Evolutionary conservation across 2,888 invertebrate species (phyloP).

Genomic region (Noctua pronuba): DNA sequence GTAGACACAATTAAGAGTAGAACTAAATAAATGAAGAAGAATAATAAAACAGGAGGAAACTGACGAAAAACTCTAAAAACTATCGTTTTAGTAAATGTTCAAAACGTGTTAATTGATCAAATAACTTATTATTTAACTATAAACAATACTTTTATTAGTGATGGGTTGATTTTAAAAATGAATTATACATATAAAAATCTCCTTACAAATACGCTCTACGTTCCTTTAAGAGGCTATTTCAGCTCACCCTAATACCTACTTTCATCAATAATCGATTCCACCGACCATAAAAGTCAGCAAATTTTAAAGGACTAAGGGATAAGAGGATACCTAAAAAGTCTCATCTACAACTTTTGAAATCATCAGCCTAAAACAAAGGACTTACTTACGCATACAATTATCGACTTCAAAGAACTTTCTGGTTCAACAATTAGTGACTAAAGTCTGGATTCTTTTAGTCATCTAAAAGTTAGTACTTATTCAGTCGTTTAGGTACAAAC

Average conservation of each 20-base stretch:
- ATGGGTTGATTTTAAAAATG: background rate
- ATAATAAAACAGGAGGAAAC: background rate
- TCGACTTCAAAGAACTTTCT: slow-evolving; percentile 33
- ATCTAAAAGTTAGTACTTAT: slow-evolving; percentile 16
- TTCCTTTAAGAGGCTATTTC: slow-evolving; percentile 10
- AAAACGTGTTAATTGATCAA: background rate
- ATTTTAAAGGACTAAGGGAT: slow-evolving; percentile 22
- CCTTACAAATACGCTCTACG: background rate
- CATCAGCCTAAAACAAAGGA: slow-evolving; percentile 11
- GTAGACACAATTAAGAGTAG: background rate
- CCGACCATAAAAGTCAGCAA: slow-evolving; percentile 39
- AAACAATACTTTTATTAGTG: background rate
- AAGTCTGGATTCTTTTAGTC: slow-evolving; percentile 20
- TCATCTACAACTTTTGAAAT: slow-evolving; percentile 32
- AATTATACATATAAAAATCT: background rate
- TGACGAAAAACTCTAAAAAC: background rate
- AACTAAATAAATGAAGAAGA: background rate
- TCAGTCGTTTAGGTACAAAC: background rate
- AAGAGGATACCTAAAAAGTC: slow-evolving; percentile 9
- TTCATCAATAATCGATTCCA: slow-evolving; percentile 26
- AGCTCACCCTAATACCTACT: slow-evolving; percentile 2
- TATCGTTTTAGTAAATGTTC: background rate
- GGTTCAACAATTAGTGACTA: slow-evolving; percentile 35
- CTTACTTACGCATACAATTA: slow-evolving; percentile 32
- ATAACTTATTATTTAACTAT: background rate